A percentile compares a stretch with the other conserved stretches of the same genome.
Evolutionary conservation across 2,797 vertebrate species (phyloP).

Genomic region (Ambastaia sidthimunki): DNA sequence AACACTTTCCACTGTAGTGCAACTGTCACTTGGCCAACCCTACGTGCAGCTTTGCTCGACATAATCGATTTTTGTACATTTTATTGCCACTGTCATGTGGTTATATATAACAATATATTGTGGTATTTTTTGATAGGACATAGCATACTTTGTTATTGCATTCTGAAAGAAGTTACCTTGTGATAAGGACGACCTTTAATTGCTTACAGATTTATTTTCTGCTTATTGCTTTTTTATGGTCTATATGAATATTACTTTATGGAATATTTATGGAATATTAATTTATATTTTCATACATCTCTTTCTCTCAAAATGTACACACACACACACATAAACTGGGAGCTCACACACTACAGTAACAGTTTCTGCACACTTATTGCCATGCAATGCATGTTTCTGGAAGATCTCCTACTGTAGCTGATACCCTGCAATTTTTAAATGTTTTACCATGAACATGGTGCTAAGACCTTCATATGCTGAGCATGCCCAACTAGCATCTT

Average conservation of each 20-base stretch:
- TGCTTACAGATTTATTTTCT: no score
- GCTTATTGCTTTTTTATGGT: no score
- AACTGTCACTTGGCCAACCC: conserved; percentile 1
- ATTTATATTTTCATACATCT: no score
- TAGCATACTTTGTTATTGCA: not conserved
- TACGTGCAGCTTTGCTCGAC: conserved; percentile 18
- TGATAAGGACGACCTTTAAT: no score
- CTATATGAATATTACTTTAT: no score
- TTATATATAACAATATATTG: not conserved
- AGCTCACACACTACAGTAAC: not conserved
- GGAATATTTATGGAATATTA: no score
- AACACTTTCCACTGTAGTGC: not conserved
- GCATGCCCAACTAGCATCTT: no score
- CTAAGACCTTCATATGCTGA: no score
- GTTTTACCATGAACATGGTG: conserved; percentile 8
- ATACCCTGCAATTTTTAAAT: conserved; percentile 17
- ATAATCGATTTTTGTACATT: not conserved
- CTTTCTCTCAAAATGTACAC: no score
- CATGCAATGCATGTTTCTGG: conserved; percentile 26
- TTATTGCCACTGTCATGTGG: not conserved
- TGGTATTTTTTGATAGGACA: not conserved
- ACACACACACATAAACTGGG: not conserved
- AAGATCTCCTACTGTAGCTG: not conserved
- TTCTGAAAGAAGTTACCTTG: not conserved
- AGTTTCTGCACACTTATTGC: not conserved